phyloP scores from a whole-genome alignment of 2,888 invertebrate genomes.

The Dendrolimus houi region DNA sequence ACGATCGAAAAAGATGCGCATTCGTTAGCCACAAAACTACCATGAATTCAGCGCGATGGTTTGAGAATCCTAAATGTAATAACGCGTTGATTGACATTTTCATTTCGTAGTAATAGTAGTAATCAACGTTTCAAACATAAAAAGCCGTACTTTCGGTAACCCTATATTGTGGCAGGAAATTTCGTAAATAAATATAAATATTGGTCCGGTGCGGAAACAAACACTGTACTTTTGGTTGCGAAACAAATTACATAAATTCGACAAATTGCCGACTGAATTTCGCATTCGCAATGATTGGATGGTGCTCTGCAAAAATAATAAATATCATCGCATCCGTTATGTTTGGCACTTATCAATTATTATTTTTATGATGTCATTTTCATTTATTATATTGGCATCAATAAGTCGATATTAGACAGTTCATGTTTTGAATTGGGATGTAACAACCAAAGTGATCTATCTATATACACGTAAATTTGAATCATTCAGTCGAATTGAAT shows the following conservation, averaged over 20 bases:
- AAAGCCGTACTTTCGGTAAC: neutral
- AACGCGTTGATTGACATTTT: too few species aligned
- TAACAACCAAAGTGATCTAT: too few species aligned
- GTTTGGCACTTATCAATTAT: neutral
- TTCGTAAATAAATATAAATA: constrained; percentile 38
- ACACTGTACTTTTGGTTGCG: constrained; percentile 16
- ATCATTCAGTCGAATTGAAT: too few species aligned
- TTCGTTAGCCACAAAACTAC: too few species aligned
- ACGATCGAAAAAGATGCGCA: too few species aligned
- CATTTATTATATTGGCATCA: neutral
- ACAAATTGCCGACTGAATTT: constrained; percentile 22
- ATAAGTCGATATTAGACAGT: too few species aligned
- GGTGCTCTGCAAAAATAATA: neutral
- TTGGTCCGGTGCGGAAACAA: constrained; percentile 21
- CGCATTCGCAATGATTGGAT: constrained; percentile 8
- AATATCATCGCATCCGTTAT: neutral
- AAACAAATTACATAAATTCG: constrained; percentile 29
- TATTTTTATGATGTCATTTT: neutral
- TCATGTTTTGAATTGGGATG: too few species aligned
- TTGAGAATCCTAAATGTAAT: too few species aligned
- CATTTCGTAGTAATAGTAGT: too few species aligned
- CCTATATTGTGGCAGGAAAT: constrained; percentile 15
- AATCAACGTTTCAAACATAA: neutral
- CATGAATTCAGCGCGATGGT: too few species aligned
- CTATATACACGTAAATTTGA: too few species aligned